Base-by-base conservation (phyloP, 2,113 vertebrate species). In the Willisornis vidua region DNA sequence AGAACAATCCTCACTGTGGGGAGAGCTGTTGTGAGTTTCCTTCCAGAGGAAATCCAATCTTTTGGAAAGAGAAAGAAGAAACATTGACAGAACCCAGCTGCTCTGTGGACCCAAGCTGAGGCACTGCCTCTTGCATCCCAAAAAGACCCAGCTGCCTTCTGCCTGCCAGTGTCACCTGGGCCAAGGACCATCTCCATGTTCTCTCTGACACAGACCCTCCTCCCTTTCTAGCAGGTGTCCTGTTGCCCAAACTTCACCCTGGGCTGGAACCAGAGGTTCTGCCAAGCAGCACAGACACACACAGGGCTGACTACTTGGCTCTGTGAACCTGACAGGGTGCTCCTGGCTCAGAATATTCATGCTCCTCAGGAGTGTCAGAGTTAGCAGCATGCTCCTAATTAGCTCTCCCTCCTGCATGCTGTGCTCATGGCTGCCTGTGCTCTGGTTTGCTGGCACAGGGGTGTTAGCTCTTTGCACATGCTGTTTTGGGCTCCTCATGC, bases 401-500 rank as follows among this genome's bases (percentile, higher is more conserved):
- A 45, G 61, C 49, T 45, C 26, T 68, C 68, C 74, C 65, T 67
- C 57, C 71, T 31, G 46, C 7, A 12, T 37, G 4, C 51, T 4
- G 2, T 13, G 39, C 77, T 66, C 39, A 6, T 19, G 31, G 59
- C 92, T 84, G 86, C 86, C 68, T 20, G 3, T 19, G 61, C 91
- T 89, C 85, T 85, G 84, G 76, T 91, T 37, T 48, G 52, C 8
- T 59, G 49, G 77, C 81, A 41, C 41, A 65, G 54, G 41, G 13
- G 5, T 29, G 26, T 48, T 81, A 70, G 81, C 70, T 93, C 41
- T 94, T 89, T 54, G 84, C 71, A 94, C 79, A 57, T 51, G 62
- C 78, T 70, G 62, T 43, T 91, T 81, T 74, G 80, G 61, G 41
- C 59, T 85, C 66, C 67, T 74, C 28, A 9, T 1, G 9, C 63